Evolutionary conservation across 2,113 vertebrate species (phyloP), one percentile per base, ranked within the genome.

Genomic region (Pomatostomus ruficeps): DNA sequence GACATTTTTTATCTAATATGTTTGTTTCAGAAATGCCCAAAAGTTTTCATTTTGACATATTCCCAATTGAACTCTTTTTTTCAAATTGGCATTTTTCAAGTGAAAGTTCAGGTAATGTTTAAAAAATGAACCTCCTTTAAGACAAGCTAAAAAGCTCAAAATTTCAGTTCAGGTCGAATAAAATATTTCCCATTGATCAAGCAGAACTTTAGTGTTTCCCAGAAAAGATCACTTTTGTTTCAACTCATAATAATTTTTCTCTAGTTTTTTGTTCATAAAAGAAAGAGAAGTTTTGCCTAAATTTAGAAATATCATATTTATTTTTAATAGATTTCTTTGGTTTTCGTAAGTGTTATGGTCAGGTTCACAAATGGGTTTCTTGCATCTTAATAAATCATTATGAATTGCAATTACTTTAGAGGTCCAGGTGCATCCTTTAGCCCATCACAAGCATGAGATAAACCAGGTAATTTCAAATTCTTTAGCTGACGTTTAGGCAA

Each of bases 21-120:
- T 94, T 97, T 96, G 35, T 93, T 91, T 88, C 95, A 94, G 75
- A 97, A 95, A 92, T 83, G 91, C 72, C 82, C 80, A 31, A 73
- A 91, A 95, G 67, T 90, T 94, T 94, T 86, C 79, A 51, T 93
- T 93, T 74, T 94, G 92, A 97, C 85, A 90, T 96, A 95, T 94
- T 88, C 55, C 29, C 63, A 90, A 80, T 10, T 55, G 54, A 88
- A 79, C 1, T 36, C 52, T 66, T 65, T 68, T 91, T 76, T 68
- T 45, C 29, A 77, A 92, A 92, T 70, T 76, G 62, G 55, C 51
- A 85, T 93, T 93, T 93, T 94, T 73, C 55, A 65, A 72, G 21
- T 55, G 91, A 35, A 95, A 91, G 72, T 81, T 89, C 92, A 92
- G 76, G 80, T 93, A 84, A 91, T 74, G 48, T 77, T 93, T 88